These are phyloP conservation scores for Phylloscopus whistleri DNA, from an alignment of 2,113 vertebrate species.

Conservation along the genomic window DNA sequence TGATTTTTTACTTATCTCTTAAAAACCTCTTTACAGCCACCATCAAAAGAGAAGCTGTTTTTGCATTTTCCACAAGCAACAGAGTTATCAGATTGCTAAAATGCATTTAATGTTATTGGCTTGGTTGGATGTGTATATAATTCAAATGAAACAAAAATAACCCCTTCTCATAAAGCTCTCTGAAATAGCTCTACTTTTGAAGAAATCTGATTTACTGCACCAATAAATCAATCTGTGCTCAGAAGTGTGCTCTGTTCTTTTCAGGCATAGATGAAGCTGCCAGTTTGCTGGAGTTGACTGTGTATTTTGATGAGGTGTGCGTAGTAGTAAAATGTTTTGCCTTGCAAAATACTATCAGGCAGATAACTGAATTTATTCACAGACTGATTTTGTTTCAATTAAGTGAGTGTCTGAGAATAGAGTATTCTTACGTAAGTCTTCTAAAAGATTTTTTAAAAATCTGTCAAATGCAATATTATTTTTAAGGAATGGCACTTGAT, in stretches of 20 bases:
- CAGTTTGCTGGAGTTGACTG: neutral
- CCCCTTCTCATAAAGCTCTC: neutral
- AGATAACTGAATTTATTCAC: neutral
- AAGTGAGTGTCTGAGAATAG: neutral
- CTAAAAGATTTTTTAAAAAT: neutral
- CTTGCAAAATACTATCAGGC: neutral
- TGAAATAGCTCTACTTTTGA: neutral
- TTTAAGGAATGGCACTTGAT: neutral
- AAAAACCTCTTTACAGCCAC: neutral
- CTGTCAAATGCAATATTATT: neutral
- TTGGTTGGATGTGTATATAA: neutral
- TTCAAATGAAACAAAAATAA: neutral
- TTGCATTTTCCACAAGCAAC: neutral
- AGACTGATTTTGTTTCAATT: neutral
- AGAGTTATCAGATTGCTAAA: neutral
- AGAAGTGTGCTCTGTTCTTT: neutral
- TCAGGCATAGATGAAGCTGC: neutral
- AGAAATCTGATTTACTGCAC: conserved; percentile 3
- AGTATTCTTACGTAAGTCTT: neutral
- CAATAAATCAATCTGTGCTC: neutral
- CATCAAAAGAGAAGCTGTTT: neutral
- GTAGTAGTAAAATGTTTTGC: conserved; percentile 2
- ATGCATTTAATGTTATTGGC: neutral
- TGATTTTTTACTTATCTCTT: neutral
- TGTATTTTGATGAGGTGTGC: neutral